These are phyloP conservation scores for Bedellia somnulentella DNA, from an alignment of 2,888 invertebrate genomes.

Conservation along the genomic window DNA sequence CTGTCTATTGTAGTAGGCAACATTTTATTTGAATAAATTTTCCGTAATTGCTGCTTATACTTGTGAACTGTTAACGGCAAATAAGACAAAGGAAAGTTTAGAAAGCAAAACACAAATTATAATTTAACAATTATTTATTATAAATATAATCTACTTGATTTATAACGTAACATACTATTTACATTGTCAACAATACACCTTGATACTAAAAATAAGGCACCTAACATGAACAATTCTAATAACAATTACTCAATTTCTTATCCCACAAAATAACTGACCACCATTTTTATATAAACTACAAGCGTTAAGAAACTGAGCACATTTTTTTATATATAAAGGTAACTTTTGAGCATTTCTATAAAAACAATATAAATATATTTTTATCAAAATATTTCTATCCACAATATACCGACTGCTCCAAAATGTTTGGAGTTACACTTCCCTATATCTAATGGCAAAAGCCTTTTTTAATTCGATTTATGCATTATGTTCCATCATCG, in stretches of 20 bases:
- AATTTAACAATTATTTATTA: constrained; percentile 47
- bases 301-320: constrained; percentile 9
- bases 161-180: constrained; percentile 56
- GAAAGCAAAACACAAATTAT: constrained; percentile 16
- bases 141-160: constrained; percentile 46
- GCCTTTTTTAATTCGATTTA: too few relatives aligned
- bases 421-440: background rate
- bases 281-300: background rate
- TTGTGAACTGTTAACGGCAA: background rate
- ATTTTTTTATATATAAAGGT: constrained; percentile 21
- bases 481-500: too few relatives aligned
- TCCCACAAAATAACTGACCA: too few relatives aligned
- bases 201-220: constrained; percentile 48
- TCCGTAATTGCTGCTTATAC: background rate
- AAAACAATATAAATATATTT: background rate
- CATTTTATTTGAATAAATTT: background rate
- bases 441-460: too few relatives aligned
- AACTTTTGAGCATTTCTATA: constrained; percentile 38
- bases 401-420: background rate
- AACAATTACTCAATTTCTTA: constrained; percentile 11
- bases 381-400: background rate
- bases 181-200: constrained; percentile 53
- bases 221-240: constrained; percentile 17
- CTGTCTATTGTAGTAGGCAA: background rate
- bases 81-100: constrained; percentile 1